Base-by-base conservation (phyloP, 2,113 vertebrate species). In the Conger conger region DNA sequence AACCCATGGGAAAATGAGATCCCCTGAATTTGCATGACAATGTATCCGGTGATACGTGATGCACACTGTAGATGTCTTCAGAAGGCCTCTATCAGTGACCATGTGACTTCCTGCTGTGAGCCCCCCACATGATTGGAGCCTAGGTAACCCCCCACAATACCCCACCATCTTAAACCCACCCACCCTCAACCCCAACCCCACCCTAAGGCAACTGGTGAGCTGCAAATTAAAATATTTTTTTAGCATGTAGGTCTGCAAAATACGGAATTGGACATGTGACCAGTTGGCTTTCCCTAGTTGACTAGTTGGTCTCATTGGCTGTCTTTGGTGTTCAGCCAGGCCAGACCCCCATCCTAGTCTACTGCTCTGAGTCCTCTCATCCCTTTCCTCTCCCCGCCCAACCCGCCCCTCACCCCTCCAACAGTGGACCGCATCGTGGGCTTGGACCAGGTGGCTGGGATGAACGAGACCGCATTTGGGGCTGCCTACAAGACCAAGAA, bases 351-450 rank as follows among this genome's bases (percentile, higher is more conserved):
- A 63, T 8, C 57, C 57, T 63, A 23, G 17, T 23, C 4, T 63
- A 63, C 88, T 45, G 82, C 83, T 77, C 23, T 86, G 82, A 88
- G 54, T 4, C 11, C 33, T 3, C 30, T 13, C 35, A 73, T 42
- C 38, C 78, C 20, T 60, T 68, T n/a, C 82, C 57, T 78, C 37
- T 76, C 40, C 80, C 57, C 2, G 7, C 20, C 8, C 35, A 17
- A 45, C 50, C 18, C 82, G 76, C 20, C 57, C 57, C 84, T 86
- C 82, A 4, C 50, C 20, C 37, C 57, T 63, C 18, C 86, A 2
- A 30, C 93, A 99, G 98, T 99, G 89, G 98, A 99, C 92, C 97
- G 98, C 0, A 99, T 99, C 2, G 98, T 99, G 85, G 98, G 98
- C 80, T 94, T 99, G 92, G 98, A 99, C 92, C 98, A 99, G 92